Percentiles rank a stretch among this genome's conserved stretches.
phyloP scores from a whole-genome alignment of 1,140 invertebrate species.

The Doryteuthis pealeii region DNA sequence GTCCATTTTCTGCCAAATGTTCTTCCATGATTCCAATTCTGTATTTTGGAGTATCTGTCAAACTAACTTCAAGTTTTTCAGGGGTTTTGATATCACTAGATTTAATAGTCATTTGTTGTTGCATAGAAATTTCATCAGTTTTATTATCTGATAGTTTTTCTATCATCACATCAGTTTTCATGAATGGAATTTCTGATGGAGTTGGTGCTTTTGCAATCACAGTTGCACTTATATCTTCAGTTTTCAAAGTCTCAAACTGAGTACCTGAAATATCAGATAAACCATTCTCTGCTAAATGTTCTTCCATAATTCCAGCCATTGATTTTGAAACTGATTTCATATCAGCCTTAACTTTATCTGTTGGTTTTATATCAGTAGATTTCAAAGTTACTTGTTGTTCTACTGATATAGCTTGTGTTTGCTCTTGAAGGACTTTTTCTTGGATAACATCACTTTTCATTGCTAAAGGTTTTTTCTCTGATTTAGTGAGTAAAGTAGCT shows the following conservation, averaged over 20 bases:
- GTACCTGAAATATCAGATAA: background rate
- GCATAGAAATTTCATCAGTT: no score
- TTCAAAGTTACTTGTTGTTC: background rate
- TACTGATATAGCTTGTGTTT: background rate
- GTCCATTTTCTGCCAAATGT: constrained; percentile 10
- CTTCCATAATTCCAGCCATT: background rate
- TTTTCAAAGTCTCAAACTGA: no score
- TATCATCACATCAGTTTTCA: no score
- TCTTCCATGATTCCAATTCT: background rate
- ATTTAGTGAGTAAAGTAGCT: no score
- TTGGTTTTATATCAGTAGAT: background rate
- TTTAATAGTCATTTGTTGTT: no score
- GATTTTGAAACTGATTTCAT: background rate
- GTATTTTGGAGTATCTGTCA: background rate
- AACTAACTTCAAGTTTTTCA: background rate
- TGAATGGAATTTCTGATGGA: no score
- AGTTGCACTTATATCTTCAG: no score
- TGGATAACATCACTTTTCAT: no score
- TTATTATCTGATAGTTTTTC: no score
- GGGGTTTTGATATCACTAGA: background rate
- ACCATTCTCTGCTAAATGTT: background rate
- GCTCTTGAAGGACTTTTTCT: no score
- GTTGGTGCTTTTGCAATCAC: no score
- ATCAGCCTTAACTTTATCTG: background rate
- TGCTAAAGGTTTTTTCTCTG: no score